Conservation (phyloP, 2,888 invertebrate species). For the Clusia tigrina region DNA sequence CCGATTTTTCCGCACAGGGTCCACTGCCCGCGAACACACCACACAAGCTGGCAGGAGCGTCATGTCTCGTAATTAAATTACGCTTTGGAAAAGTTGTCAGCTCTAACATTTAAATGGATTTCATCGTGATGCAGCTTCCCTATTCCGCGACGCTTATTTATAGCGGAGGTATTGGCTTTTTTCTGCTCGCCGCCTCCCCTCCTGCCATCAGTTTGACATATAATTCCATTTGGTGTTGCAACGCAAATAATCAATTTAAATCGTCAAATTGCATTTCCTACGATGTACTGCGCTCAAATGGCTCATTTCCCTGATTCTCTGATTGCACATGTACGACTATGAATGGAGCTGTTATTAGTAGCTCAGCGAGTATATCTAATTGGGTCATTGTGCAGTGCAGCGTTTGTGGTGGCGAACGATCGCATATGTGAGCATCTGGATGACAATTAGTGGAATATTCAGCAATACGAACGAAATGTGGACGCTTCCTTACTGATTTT, state of each 20-base stretch:
- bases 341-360: neutral
- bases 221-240: neutral
- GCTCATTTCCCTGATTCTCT: neutral
- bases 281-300: neutral
- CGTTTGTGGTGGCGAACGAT: too few species aligned
- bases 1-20: neutral
- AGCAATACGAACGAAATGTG: too few species aligned
- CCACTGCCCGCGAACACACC: neutral
- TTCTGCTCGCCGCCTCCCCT: too few species aligned
- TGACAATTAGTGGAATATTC: too few species aligned
- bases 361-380: neutral
- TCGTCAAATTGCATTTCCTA: neutral
- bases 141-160: neutral
- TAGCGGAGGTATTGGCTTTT: neutral
- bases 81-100: neutral
- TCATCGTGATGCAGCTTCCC: neutral
- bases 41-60: too few species aligned
- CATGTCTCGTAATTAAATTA: conserved; percentile 1
- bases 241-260: conserved; percentile 5
- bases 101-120: neutral
- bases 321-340: neutral
- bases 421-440: too few species aligned
- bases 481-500: too few species aligned
- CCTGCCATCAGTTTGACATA: neutral
- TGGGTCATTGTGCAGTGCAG: conserved; percentile 10